Conservation (phyloP, 2,797 vertebrate species). For the Sparus aurata region DNA sequence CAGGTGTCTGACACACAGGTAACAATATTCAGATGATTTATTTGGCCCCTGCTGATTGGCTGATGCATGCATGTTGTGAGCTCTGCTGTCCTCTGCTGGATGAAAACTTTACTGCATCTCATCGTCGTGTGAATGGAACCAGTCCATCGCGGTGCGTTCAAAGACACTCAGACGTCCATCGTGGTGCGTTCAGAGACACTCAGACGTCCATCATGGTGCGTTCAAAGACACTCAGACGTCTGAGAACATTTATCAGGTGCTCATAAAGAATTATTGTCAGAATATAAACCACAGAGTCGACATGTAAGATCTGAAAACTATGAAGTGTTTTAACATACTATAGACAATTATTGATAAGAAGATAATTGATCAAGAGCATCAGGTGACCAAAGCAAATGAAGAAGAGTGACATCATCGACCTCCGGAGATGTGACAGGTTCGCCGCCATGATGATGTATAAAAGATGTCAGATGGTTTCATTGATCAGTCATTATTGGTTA, state of each 20-base stretch:
- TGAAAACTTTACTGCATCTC: fast-evolving
- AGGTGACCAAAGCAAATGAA: too few relatives aligned
- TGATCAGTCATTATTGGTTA: background rate
- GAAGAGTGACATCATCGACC: too few relatives aligned
- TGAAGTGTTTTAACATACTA: background rate
- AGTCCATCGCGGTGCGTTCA: background rate
- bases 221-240: background rate
- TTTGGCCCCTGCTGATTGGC: background rate
- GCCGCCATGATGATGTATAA: too few relatives aligned
- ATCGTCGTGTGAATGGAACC: background rate
- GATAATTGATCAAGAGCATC: background rate
- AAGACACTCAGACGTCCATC: background rate
- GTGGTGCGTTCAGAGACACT: background rate
- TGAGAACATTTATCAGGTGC: background rate
- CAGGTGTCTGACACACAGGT: background rate
- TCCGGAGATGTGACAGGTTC: too few relatives aligned
- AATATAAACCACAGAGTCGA: background rate
- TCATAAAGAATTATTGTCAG: background rate
- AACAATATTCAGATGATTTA: background rate
- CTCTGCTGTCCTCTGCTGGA: slow-evolving; percentile 35
- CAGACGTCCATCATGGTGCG: background rate
- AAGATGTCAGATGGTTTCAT: too few relatives aligned
- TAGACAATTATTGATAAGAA: background rate
- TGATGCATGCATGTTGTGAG: background rate
- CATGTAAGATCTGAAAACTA: background rate